A percentile compares a stretch with the other conserved stretches of the same genome.
These are phyloP conservation scores for Noctua janthina DNA, from an alignment of 2,888 invertebrate species.

Conservation along the genomic window DNA sequence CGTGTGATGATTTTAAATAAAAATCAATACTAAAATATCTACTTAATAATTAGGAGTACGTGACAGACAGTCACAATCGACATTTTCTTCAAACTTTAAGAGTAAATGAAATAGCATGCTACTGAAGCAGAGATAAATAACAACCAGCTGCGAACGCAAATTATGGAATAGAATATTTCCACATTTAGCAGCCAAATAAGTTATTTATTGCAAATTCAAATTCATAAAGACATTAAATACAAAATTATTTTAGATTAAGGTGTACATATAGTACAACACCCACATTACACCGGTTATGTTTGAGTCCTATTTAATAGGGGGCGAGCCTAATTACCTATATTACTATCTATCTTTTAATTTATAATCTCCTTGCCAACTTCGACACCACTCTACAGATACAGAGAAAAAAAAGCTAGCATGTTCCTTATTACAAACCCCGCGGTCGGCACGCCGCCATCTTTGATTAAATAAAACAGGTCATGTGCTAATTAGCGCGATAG, in stretches of 20 bases:
- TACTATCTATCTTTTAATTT: not conserved
- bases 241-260: not conserved
- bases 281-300: not conserved
- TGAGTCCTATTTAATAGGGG: not conserved
- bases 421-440: not conserved
- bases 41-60: too few species aligned
- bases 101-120: not conserved
- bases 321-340: not conserved
- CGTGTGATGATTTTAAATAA: too few species aligned
- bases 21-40: too few species aligned
- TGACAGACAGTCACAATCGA: too few species aligned
- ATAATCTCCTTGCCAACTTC: not conserved
- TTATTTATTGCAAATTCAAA: not conserved
- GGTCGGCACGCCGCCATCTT: constrained; percentile 14
- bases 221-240: not conserved
- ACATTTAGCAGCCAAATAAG: not conserved
- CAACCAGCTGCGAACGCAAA: not conserved
- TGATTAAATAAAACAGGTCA: constrained; percentile 40
- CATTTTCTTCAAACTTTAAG: too few species aligned
- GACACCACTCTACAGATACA: not conserved
- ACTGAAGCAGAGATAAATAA: not conserved
- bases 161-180: not conserved
- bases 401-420: not conserved
- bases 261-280: not conserved
- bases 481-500: constrained; percentile 45